phyloP scores from a whole-genome alignment of 2,797 vertebrate genomes.

The Crotalus adamanteus region DNA sequence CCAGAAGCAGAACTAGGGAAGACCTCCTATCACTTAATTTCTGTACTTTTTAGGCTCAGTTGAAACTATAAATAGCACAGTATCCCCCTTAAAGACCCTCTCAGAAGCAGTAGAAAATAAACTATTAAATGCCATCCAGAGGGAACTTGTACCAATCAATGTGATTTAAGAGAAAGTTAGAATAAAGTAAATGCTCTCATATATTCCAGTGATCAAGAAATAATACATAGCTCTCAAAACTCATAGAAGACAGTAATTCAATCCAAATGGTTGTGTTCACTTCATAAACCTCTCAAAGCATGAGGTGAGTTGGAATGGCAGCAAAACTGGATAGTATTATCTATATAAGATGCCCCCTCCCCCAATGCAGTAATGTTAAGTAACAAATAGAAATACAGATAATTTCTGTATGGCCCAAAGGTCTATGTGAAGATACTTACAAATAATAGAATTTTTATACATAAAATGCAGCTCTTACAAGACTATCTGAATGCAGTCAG shows the following conservation, averaged over 20 bases:
- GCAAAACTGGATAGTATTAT: conserved; percentile 45
- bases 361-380: conserved; percentile 28
- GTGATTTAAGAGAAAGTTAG: conserved; percentile 46
- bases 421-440: not conserved
- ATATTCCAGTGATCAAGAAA: conserved; percentile 59
- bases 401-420: conserved; percentile 23
- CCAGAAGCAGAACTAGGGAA: conserved; percentile 39
- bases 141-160: conserved; percentile 25
- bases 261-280: conserved; percentile 57
- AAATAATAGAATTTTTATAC: conserved; percentile 10
- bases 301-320: conserved; percentile 47
- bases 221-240: conserved; percentile 55
- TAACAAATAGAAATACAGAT: fast-evolving
- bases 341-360: conserved; percentile 48
- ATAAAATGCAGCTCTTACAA: conserved; percentile 2
- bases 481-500: not conserved
- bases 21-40: not conserved
- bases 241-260: conserved; percentile 63
- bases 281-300: conserved; percentile 59
- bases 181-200: conserved; percentile 53
- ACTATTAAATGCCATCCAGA: conserved; percentile 30
- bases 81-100: conserved; percentile 31
- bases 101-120: conserved; percentile 36
- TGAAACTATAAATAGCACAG: conserved; percentile 35
- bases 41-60: conserved; percentile 44